Base-by-base conservation (phyloP, 2,888 invertebrate genomes). In the Acleris literana region DNA sequence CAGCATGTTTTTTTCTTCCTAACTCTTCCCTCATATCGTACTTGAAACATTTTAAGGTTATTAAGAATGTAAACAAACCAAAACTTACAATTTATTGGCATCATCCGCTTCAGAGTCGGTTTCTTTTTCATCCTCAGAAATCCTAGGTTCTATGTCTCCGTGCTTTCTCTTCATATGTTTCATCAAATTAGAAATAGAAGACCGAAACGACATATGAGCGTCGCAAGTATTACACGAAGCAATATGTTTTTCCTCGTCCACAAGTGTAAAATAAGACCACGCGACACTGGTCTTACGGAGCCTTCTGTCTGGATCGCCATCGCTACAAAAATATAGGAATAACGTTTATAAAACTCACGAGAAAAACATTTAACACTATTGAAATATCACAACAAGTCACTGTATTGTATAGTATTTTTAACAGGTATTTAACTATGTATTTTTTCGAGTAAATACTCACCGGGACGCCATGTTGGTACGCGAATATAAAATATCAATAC, bases 101-200 rank as follows among this genome's bases (percentile, higher is more conserved):
- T 61, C 65, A 4, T 61, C 61, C 7, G 16, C 61, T 17, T 66
- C 65, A 1, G 65, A 61, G 1, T 52, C 65, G 0, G 65, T 46
- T 13, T 56, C 56, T 3, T 61, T 66, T 2, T 61, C 65, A 7
- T 61, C 61, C 1, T 65, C 65, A 33, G 61, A 51, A 22, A 60
- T 33, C 46, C 46, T 66, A 4, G 55, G 25, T 11, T 56, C 60
- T 7, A 66, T 56, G 6, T 57, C 54, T 2, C 61, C 46, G 25
- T 78, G 77, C 18, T 69, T 72, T 29, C 72, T 69, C 5, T 55
- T 39, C 0, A 72, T 65, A 57, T 78, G 77, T 58, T 74, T 76
- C 70, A 73, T 70, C 18, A 78, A 69, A 48, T 78, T 78, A 1
- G 74, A 71, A 9, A 75, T 72, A 0, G 76, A 69, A 0, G 72